Percentiles rank a stretch among this genome's conserved stretches.
Conservation (phyloP, 1,140 invertebrate genomes). For the Bemisia tabaci region DNA sequence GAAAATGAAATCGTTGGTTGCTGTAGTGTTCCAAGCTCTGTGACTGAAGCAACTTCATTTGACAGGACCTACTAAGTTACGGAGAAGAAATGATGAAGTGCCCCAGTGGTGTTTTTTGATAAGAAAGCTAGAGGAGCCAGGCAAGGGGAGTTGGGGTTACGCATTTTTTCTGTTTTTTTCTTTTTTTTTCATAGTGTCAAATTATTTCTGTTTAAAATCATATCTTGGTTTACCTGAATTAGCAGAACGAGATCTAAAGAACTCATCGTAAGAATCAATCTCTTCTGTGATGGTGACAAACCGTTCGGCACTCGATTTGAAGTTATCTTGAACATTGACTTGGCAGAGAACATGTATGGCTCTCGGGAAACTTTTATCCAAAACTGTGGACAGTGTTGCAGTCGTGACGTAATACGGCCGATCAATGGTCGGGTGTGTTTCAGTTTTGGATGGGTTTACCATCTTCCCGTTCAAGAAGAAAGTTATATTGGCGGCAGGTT, state of each 20-base stretch:
- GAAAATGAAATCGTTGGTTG: too few relatives aligned
- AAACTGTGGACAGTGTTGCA: background rate
- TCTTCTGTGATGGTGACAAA: background rate
- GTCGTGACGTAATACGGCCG: background rate
- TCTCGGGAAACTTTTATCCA: background rate
- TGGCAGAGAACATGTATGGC: background rate
- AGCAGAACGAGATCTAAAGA: background rate
- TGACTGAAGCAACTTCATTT: too few relatives aligned
- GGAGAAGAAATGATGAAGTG: too few relatives aligned
- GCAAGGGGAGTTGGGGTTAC: too few relatives aligned
- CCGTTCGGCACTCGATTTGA: background rate
- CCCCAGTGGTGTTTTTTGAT: too few relatives aligned
- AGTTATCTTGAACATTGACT: background rate
- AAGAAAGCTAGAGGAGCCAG: too few relatives aligned
- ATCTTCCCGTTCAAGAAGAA: conserved; percentile 63
- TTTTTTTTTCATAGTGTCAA: too few relatives aligned
- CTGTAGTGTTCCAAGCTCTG: too few relatives aligned
- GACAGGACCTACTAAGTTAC: too few relatives aligned
- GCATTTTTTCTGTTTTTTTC: too few relatives aligned
- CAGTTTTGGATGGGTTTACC: conserved; percentile 32
- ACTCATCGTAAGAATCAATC: background rate
- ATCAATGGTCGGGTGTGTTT: background rate
- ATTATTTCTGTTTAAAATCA: too few relatives aligned
- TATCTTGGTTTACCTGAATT: background rate
- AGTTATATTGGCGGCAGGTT: conserved; percentile 61